Percentiles rank a stretch among this genome's conserved stretches.
These are phyloP conservation scores for Volucella inanis DNA, from an alignment of 2,888 invertebrate genomes.

Conservation along the genomic window DNA sequence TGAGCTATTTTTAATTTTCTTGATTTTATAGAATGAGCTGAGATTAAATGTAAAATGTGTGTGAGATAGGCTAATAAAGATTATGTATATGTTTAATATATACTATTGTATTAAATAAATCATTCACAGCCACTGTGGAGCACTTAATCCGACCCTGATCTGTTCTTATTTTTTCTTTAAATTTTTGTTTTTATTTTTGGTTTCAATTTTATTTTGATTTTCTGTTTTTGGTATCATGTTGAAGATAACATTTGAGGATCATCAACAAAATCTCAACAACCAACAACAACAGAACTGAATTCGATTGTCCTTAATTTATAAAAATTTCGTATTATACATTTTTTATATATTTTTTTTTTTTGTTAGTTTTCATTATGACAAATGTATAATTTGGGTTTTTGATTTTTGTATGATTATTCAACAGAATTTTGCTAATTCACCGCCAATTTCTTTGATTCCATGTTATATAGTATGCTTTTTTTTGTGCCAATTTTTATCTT, in stretches of 20 bases:
- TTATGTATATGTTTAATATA: constrained; percentile 46
- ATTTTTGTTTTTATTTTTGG: constrained; percentile 46
- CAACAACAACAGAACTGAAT: constrained; percentile 78
- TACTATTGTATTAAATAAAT: constrained; percentile 71
- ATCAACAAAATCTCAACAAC: constrained; percentile 78
- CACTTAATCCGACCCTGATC: constrained; percentile 75
- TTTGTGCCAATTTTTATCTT: constrained; percentile 61
- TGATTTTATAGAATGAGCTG: constrained; percentile 57
- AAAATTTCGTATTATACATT: not conserved
- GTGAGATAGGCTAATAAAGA: constrained; percentile 58
- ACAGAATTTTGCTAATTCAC: constrained; percentile 36
- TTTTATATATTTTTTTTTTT: constrained; percentile 41
- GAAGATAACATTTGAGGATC: constrained; percentile 75
- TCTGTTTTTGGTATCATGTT: constrained; percentile 53
- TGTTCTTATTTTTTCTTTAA: constrained; percentile 45
- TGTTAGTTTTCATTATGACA: not conserved
- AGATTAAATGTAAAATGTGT: constrained; percentile 54
- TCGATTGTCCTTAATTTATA: constrained; percentile 55
- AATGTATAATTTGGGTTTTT: constrained; percentile 30
- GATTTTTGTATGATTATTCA: constrained; percentile 40
- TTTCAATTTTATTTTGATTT: constrained; percentile 31
- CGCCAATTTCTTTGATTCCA: constrained; percentile 50
- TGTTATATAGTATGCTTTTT: constrained; percentile 8
- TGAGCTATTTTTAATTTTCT: constrained; percentile 53
- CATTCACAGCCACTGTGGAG: constrained; percentile 75